Conservation (phyloP, 2,797 vertebrate genomes). For the Acrossocheilus fasciatus region DNA sequence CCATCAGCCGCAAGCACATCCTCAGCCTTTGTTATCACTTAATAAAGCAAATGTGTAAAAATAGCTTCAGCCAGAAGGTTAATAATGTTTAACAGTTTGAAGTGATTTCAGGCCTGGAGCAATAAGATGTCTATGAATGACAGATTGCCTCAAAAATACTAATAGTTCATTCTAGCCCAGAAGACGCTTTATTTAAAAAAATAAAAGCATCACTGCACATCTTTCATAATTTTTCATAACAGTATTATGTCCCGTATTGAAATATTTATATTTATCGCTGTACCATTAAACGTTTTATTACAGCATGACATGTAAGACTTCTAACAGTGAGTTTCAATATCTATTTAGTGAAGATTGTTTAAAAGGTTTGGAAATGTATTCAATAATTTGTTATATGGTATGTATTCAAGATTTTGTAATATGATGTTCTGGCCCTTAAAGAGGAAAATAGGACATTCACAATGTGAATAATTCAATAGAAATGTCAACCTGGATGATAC, state of each 20-base stretch:
- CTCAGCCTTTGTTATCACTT: slow-evolving; percentile 22
- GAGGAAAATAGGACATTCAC: not conserved
- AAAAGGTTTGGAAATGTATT: not conserved
- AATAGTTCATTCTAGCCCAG: not conserved
- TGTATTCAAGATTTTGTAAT: not conserved
- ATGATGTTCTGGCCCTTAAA: not conserved
- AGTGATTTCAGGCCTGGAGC: not conserved
- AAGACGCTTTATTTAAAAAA: not conserved
- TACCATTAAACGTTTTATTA: not conserved
- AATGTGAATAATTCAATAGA: slow-evolving; percentile 25
- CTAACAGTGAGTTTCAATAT: not conserved
- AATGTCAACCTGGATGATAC: not conserved
- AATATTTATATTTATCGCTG: not conserved
- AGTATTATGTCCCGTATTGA: not conserved
- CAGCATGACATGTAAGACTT: not conserved
- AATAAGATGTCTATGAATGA: slow-evolving; percentile 4
- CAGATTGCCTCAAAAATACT: not conserved
- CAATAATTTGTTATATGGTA: not conserved
- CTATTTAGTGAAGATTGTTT: not conserved
- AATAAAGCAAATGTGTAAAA: slow-evolving; percentile 27
- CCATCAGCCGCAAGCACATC: slow-evolving; percentile 10
- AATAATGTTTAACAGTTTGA: slow-evolving; percentile 31
- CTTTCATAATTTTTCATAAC: not conserved
- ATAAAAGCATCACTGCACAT: not conserved
- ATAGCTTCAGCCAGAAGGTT: slow-evolving; percentile 20